Conservation (phyloP, 2,888 invertebrate genomes). For the Acanthosoma haemorrhoidale region DNA sequence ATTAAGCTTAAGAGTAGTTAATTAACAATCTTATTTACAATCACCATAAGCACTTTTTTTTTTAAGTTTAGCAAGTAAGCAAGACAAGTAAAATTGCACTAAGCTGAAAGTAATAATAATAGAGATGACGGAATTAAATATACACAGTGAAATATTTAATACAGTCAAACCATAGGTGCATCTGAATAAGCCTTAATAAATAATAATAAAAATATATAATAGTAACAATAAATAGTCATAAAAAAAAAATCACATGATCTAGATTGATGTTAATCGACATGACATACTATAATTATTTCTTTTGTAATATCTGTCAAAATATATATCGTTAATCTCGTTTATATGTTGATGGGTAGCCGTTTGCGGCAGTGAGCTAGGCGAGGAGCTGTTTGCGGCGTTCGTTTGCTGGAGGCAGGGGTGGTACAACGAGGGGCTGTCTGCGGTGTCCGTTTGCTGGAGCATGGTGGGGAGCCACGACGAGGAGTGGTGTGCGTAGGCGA, state of each 20-base stretch:
- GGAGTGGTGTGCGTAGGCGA: slow-evolving; percentile 18
- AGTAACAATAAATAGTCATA: slow-evolving; percentile 1
- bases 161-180: too few species aligned
- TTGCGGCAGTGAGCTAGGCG: not conserved
- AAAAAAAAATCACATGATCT: not conserved
- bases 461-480: slow-evolving; percentile 15
- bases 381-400: not conserved
- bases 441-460: slow-evolving; percentile 2
- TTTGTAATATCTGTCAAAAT: too few species aligned
- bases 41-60: too few species aligned
- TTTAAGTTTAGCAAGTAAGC: too few species aligned
- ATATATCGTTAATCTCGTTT: not conserved
- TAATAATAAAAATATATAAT: too few species aligned
- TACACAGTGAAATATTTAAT: too few species aligned
- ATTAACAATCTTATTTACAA: too few species aligned
- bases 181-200: too few species aligned
- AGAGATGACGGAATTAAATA: too few species aligned
- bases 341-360: slow-evolving; percentile 13
- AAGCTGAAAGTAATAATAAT: too few species aligned
- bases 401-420: slow-evolving; percentile 13
- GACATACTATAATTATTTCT: not conserved
- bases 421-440: not conserved
- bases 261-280: not conserved
- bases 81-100: too few species aligned
- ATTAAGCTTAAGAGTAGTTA: too few species aligned